Base-by-base conservation (phyloP, 2,797 vertebrate species). In the Pseudochromis fuscus region DNA sequence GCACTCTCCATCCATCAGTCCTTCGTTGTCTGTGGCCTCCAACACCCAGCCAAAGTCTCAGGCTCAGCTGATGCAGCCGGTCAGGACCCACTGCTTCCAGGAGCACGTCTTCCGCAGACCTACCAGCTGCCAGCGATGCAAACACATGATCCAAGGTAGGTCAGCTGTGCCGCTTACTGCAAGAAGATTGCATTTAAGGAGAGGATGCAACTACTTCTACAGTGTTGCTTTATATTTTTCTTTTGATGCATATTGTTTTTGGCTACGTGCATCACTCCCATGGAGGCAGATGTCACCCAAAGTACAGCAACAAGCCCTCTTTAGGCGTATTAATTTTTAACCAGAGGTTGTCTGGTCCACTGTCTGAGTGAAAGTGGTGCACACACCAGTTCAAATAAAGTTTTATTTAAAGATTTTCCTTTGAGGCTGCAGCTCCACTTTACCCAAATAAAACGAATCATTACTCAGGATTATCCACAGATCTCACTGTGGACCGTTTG, bases 81-180 rank as follows among this genome's bases (percentile, higher is more conserved):
- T 94, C 58, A 94, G 94, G 69, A 94, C 93, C 1, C 96, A 98
- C 93, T 94, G 92, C 83, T 97, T 98, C 90, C 95, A 96, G 89
- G 96, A 98, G 58, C 93, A 97, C 16, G 77, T 96, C 89, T 97
- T 97, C 91, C 96, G 96, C 68, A 90, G 95, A 67, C 94, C 95
- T 5, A 93, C 93, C 55, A 93, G 88, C 64, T 98, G 96, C 62
- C 94, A 97, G 86, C 90, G 94, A 67, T 98, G 96, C 92, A 96
- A 94, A 75, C 96, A 97, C 72, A 84, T 94, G 73, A 97, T 98
- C 33, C 95, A 96, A 80, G 96, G 96, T 97, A 71, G 18, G 82
- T 50, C 25, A 27, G 8, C 16, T 21, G 0, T 53, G 10, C 11
- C 30, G 16, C 28, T 21, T 30, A 19, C 24, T 27, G 11, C 33